A percentile compares a stretch with the other conserved stretches of the same genome.
Conservation (phyloP, 2,113 vertebrate species). For the Lophius piscatorius region DNA sequence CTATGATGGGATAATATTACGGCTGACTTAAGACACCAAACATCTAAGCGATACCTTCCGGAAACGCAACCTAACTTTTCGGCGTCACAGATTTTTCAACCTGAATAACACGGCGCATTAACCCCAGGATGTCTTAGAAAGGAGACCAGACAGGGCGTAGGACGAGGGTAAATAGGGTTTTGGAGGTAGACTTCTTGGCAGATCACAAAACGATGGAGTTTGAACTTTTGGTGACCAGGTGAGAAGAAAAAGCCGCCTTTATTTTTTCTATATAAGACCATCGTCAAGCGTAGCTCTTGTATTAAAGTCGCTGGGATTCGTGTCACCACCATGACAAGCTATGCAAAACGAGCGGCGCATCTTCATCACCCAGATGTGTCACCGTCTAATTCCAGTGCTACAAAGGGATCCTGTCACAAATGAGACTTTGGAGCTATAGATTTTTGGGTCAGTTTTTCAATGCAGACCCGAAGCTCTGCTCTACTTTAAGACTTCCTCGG, state of each 20-base stretch:
- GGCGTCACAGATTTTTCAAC: no score
- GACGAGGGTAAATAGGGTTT: no score
- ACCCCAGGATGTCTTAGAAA: no score
- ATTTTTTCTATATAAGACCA: conserved; percentile 1
- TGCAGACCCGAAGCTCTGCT: conserved; percentile 49
- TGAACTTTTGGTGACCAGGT: no score
- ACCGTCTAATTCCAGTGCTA: conserved; percentile 42
- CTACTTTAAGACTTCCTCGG: conserved; percentile 62
- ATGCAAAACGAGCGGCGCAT: conserved; percentile 10
- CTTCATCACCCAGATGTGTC: conserved; percentile 22
- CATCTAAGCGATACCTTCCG: no score
- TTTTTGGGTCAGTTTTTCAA: conserved; percentile 69
- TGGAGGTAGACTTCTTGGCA: no score
- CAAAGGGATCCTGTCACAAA: conserved; percentile 57
- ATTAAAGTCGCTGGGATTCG: conserved; percentile 15
- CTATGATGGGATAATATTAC: no score
- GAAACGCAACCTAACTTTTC: no score
- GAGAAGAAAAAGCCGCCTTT: no score
- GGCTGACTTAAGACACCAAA: no score
- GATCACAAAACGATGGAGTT: conserved; percentile 59
- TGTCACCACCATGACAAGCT: conserved; percentile 26
- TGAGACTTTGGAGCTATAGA: conserved; percentile 63
- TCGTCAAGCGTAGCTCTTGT: conserved; percentile 6
- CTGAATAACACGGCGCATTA: no score
- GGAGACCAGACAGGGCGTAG: no score